Percentiles rank a stretch among this genome's conserved stretches.
These are phyloP conservation scores for Carassius auratus DNA, from an alignment of 2,113 vertebrate species.

Conservation along the genomic window DNA sequence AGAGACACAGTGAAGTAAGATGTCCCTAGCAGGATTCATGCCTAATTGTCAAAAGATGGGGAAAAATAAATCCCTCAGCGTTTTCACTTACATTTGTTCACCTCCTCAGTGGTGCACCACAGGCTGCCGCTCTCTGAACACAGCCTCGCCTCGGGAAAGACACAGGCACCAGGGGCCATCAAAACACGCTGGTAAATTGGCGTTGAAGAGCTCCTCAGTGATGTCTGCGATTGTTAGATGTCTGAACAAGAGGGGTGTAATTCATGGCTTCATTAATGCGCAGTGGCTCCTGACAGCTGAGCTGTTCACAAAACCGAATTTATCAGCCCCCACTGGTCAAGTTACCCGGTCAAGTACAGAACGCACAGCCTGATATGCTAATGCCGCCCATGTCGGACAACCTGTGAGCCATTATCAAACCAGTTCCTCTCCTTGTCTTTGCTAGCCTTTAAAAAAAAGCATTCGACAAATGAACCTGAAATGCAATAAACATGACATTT, in stretches of 20 bases:
- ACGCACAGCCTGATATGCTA: conserved; percentile 59
- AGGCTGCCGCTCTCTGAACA: conserved; percentile 10
- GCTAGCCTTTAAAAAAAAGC: conserved; percentile 56
- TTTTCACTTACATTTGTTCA: conserved; percentile 42
- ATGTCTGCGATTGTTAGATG: conserved; percentile 78
- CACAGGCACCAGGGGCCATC: conserved; percentile 74
- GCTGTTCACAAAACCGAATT: conserved; percentile 77
- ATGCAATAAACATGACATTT: conserved; percentile 76
- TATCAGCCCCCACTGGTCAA: conserved; percentile 67
- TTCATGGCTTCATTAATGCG: conserved; percentile 82
- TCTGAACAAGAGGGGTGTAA: conserved; percentile 76
- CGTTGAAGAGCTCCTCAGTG: conserved; percentile 83
- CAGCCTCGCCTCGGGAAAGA: conserved; percentile 32
- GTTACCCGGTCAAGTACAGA: conserved; percentile 67
- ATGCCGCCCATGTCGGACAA: conserved; percentile 52
- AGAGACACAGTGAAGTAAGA: conserved; percentile 35
- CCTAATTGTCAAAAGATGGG: conserved; percentile 70
- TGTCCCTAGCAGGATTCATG: conserved; percentile 46
- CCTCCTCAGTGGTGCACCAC: conserved; percentile 14
- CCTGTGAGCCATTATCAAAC: conserved; percentile 57
- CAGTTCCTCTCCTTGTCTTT: conserved; percentile 58
- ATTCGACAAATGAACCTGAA: conserved; percentile 61
- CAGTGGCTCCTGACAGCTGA: conserved; percentile 81
- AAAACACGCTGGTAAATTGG: conserved; percentile 85
- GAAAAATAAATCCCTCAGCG: conserved; percentile 63